Evolutionary conservation across 1,140 invertebrate genomes (phyloP).

Genomic region (Drosophila ohnishii): DNA sequence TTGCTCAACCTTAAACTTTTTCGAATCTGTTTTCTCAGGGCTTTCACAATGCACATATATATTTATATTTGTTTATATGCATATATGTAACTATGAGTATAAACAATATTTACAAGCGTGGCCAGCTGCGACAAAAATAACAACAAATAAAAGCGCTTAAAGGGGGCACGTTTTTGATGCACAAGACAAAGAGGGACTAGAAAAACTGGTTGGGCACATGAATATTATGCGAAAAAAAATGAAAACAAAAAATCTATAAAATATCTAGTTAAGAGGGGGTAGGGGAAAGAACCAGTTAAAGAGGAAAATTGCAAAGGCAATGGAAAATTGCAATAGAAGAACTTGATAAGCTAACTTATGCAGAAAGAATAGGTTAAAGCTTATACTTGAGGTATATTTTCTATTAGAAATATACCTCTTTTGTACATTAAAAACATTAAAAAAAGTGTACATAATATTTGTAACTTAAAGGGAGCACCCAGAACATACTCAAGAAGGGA

Average conservation of each 20-base stretch:
- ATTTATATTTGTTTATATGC: constrained; percentile 3
- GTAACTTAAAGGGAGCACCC: not conserved
- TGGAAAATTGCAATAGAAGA: constrained; percentile 19
- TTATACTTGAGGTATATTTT: not conserved
- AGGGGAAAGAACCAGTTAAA: not conserved
- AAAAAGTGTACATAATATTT: no score
- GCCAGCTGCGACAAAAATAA: constrained; percentile 31
- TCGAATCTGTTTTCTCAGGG: constrained; percentile 13
- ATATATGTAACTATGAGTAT: constrained; percentile 42
- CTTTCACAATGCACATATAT: constrained; percentile 29
- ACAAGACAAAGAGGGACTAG: constrained; percentile 57
- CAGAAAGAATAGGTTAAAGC: not conserved
- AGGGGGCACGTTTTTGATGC: constrained; percentile 60
- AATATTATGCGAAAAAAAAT: constrained; percentile 24
- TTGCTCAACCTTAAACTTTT: constrained; percentile 35
- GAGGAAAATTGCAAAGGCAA: constrained; percentile 17
- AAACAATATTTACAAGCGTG: constrained; percentile 49
- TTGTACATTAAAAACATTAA: not conserved
- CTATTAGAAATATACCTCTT: not conserved
- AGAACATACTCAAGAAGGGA: constrained; percentile 15
- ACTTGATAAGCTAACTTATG: constrained; percentile 17
- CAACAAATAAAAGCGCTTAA: constrained; percentile 32
- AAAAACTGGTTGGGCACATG: constrained; percentile 66
- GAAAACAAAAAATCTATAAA: constrained; percentile 27
- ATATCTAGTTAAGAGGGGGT: constrained; percentile 9